phyloP scores from a whole-genome alignment of 2,113 vertebrate species.

The Thermophis baileyi region DNA sequence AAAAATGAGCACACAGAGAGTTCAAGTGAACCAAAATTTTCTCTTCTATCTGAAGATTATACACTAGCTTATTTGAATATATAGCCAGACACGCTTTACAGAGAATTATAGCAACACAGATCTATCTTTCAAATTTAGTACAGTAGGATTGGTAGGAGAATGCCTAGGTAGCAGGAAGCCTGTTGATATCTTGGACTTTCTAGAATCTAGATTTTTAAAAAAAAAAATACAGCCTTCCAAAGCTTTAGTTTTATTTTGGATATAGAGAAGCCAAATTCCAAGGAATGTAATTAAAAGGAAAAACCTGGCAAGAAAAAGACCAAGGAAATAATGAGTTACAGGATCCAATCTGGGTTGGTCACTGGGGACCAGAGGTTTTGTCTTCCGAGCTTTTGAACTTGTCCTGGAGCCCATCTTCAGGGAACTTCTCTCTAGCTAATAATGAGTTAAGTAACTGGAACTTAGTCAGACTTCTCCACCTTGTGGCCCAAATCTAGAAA shows the following conservation, averaged over 20 bases:
- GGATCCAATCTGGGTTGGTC: background rate
- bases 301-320: background rate
- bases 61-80: background rate
- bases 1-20: background rate
- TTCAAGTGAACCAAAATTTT: background rate
- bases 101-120: background rate
- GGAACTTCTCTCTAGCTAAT: background rate
- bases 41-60: background rate
- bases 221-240: background rate
- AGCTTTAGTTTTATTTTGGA: background rate
- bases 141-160: background rate
- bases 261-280: slow-evolving; percentile 16
- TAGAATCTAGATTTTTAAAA: background rate
- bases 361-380: background rate
- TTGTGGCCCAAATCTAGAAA: slow-evolving; percentile 51
- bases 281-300: background rate
- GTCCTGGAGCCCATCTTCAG: background rate
- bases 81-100: background rate
- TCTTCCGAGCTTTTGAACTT: background rate
- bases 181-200: background rate
- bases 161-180: background rate
- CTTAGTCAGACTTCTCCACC: slow-evolving; percentile 62
- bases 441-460: slow-evolving; percentile 35
- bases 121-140: background rate
- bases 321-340: background rate